Percentiles rank a stretch among this genome's conserved stretches.
These are phyloP conservation scores for Saimiri boliviensis DNA, from an alignment of 2,113 vertebrate species.

Conservation along the genomic window DNA sequence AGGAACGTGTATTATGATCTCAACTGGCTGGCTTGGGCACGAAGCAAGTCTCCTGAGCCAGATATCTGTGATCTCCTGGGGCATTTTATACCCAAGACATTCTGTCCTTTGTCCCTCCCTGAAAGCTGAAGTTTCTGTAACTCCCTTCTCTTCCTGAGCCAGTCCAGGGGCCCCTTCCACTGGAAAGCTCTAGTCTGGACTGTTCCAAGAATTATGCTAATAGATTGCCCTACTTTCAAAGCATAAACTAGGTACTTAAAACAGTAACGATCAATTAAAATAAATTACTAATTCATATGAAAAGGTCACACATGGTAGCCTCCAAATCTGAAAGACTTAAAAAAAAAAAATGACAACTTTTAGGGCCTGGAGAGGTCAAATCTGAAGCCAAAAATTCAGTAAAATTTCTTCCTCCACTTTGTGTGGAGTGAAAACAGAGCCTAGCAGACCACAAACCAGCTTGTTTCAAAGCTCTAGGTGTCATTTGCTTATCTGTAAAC, in stretches of 20 bases:
- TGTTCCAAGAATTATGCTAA: constrained; percentile 46
- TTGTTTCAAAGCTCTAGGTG: background rate
- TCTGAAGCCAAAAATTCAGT: background rate
- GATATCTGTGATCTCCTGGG: background rate
- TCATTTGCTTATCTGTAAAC: constrained; percentile 51
- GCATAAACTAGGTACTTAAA: background rate
- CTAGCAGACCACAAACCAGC: constrained; percentile 1
- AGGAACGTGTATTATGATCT: background rate
- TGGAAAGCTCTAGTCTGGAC: background rate
- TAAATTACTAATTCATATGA: constrained; percentile 52
- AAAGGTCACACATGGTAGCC: background rate
- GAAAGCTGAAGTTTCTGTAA: background rate
- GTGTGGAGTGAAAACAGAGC: constrained; percentile 62
- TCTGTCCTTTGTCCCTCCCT: background rate
- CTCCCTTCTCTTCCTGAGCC: background rate
- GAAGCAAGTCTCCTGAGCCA: constrained; percentile 26
- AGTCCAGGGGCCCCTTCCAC: background rate
- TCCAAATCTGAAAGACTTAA: background rate
- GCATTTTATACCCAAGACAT: background rate
- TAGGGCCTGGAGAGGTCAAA: background rate
- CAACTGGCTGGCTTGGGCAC: background rate
- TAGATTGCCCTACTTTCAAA: background rate
- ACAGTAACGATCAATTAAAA: constrained; percentile 25
- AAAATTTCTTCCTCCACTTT: constrained; percentile 58
- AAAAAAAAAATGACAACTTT: background rate